Base-by-base conservation (phyloP, 2,888 invertebrate genomes). In the Sphinx pinastri region DNA sequence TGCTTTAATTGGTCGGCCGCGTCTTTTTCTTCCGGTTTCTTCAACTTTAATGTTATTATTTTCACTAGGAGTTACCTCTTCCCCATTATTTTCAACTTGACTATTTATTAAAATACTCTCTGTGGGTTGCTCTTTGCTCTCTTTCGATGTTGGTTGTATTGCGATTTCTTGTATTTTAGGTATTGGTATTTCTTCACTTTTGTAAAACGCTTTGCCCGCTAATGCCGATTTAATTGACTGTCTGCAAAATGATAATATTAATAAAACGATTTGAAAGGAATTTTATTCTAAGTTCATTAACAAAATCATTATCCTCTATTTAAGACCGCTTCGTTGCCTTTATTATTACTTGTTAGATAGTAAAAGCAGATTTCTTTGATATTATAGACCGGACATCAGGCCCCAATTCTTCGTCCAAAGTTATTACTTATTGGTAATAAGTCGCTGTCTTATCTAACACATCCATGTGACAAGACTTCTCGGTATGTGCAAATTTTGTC, bases 221-320 rank as follows among this genome's bases (percentile, higher is more conserved):
- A 81, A 66, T 31, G 81, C 67, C 2, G 78, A 77, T 76, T 86
- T 88, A 76, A 87, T 81, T n/a, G 80, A 76, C 79, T 86, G 86
- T 74, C 88, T 88, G 79, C 19, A 86, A 87, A 63, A 2, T 2
- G 19, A 55, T 51, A 51, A 13, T 10, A 2, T 38, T 5, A 8
- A 38, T 38, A 38, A 38, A 38, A 38, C 38, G 8, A 5, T 3
- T 3, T 38, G 38, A 38, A 38, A 38, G 38, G 38, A 38, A 38
- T 38, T 38, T 38, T 8, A 38, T n/a, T n/a, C 8, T 7, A 38
- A 38, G 8, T 3, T 38, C 38, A 38, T 38, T 38, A 38, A 3
- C 8, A 38, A 38, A 38, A 38, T 38, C 38, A 38, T 8, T 8
- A 7, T 38, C 0, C 38, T 38, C 2, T 38, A 38, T 8, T 38